Evolutionary conservation across 2,888 invertebrate species (phyloP).

Genomic region (Mamestra brassicae): DNA sequence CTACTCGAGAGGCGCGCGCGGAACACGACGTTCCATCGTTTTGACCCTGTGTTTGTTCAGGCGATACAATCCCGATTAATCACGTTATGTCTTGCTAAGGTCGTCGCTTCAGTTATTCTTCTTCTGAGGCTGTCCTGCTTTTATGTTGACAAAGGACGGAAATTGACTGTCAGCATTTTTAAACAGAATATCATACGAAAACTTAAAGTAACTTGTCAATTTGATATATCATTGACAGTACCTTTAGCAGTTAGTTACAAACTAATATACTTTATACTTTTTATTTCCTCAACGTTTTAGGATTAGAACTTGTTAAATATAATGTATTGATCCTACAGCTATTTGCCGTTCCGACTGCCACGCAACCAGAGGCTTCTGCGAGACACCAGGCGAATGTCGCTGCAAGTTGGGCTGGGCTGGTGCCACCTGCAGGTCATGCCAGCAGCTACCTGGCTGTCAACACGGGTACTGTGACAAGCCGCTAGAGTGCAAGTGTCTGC

Average conservation of each 20-base stretch:
- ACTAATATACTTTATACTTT: too few relatives aligned
- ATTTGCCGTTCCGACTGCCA: conserved; percentile 97
- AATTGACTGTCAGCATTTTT: too few relatives aligned
- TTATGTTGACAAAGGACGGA: too few relatives aligned
- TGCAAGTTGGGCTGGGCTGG: conserved; percentile 98
- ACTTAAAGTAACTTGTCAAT: too few relatives aligned
- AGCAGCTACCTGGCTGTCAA: conserved; percentile 97
- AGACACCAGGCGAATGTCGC: conserved; percentile 96
- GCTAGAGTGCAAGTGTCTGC: conserved; percentile 96
- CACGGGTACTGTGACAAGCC: conserved; percentile 97
- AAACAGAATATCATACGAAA: too few relatives aligned
- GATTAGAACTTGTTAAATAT: background rate
- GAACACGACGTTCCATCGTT: background rate
- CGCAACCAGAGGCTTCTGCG: conserved; percentile 96
- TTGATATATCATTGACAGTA: background rate
- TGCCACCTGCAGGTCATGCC: conserved; percentile 95
- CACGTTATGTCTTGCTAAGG: too few relatives aligned
- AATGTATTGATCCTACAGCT: conserved; percentile 87
- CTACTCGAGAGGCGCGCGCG: too few relatives aligned
- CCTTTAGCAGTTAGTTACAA: background rate
- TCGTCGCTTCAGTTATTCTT: too few relatives aligned
- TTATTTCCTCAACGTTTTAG: background rate
- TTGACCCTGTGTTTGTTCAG: background rate
- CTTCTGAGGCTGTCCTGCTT: too few relatives aligned
- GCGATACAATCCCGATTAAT: too few relatives aligned